phyloP scores from a whole-genome alignment of 2,113 vertebrate genomes.

The Ptychochromis oligacanthus region DNA sequence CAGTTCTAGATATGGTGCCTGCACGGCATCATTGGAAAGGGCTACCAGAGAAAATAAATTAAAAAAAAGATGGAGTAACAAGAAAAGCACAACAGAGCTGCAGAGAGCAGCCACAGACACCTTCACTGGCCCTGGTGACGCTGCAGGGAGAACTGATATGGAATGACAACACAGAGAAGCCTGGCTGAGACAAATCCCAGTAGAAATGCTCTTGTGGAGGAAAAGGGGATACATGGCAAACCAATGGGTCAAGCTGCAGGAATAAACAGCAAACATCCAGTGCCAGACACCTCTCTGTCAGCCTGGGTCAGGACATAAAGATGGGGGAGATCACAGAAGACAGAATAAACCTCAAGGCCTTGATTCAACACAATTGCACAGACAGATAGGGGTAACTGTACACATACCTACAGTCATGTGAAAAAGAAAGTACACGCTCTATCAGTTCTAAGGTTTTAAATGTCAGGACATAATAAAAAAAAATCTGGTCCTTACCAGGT shows the following conservation, averaged over 20 bases:
- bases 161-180: constrained; percentile 72
- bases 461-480: too few relatives aligned
- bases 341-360: constrained; percentile 46
- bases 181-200: constrained; percentile 27
- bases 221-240: constrained; percentile 37
- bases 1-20: neutral
- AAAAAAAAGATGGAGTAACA: constrained; percentile 40
- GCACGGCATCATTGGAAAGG: neutral
- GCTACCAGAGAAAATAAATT: neutral
- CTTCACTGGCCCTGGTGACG: constrained; percentile 76
- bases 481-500: too few relatives aligned
- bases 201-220: constrained; percentile 44
- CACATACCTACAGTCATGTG: neutral
- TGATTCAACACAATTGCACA: constrained; percentile 27
- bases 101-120: constrained; percentile 68
- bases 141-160: constrained; percentile 73
- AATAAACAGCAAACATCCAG: constrained; percentile 43
- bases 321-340: constrained; percentile 32
- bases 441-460: too few relatives aligned
- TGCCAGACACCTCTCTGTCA: constrained; percentile 41
- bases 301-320: constrained; percentile 31
- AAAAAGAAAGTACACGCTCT: too few relatives aligned
- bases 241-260: neutral
- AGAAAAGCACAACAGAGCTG: constrained; percentile 75
- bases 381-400: constrained; percentile 9